phyloP scores from a whole-genome alignment of 2,888 invertebrate species.

The Cecidostiba fungosa region DNA sequence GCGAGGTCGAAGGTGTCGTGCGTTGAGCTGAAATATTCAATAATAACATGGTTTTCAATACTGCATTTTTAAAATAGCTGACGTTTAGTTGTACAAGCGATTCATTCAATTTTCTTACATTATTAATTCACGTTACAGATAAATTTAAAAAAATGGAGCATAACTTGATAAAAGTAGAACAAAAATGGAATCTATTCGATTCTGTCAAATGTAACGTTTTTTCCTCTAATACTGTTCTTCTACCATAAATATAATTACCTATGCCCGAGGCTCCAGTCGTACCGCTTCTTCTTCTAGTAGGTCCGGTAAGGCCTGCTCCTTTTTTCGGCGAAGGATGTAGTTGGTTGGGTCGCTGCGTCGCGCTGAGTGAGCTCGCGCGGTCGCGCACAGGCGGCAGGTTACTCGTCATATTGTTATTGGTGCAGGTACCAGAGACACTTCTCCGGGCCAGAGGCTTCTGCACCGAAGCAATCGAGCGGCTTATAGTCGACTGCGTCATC shows the following conservation, averaged over 20 bases:
- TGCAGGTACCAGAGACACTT: not conserved
- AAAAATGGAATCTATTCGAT: not conserved
- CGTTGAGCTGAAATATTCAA: slow-evolving; percentile 29
- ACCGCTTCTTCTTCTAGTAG: not conserved
- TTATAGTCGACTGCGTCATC: not conserved
- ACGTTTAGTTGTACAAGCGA: too few species aligned
- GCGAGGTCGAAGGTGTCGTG: not conserved
- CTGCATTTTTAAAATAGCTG: too few species aligned
- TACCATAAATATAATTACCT: not conserved
- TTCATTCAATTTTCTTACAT: not conserved
- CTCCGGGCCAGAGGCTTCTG: not conserved
- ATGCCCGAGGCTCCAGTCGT: not conserved
- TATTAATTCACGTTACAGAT: not conserved
- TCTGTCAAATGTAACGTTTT: too few species aligned
- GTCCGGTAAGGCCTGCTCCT: not conserved
- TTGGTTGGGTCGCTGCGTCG: not conserved
- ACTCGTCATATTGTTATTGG: not conserved
- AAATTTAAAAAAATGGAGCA: not conserved
- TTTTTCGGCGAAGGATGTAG: not conserved
- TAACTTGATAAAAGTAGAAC: not conserved
- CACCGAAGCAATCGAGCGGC: not conserved
- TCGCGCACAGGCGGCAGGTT: slow-evolving; percentile 30
- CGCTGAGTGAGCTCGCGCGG: slow-evolving; percentile 40
- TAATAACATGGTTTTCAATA: not conserved
- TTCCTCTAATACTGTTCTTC: too few species aligned